These are phyloP conservation scores for Drosophila sulfurigaster DNA, from an alignment of 1,140 invertebrate species.

Conservation along the genomic window DNA sequence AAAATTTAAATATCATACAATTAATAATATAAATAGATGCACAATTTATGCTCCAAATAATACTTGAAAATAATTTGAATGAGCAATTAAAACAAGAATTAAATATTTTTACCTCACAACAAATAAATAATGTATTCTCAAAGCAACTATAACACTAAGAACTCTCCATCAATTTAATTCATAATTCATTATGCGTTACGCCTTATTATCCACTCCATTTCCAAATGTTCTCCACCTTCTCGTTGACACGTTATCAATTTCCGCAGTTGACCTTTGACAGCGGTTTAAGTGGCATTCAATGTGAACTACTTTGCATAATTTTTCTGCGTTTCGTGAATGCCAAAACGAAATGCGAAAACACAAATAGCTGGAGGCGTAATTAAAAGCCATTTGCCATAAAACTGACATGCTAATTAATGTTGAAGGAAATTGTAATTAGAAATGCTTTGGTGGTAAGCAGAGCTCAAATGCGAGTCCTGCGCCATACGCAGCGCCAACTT, in stretches of 20 bases:
- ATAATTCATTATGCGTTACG: not conserved
- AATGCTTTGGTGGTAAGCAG: conserved; percentile 50
- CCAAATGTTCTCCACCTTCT: not conserved
- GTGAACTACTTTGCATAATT: conserved; percentile 57
- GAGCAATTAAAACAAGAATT: too few relatives aligned
- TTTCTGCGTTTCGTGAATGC: conserved; percentile 11
- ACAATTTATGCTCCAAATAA: too few relatives aligned
- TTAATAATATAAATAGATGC: too few relatives aligned
- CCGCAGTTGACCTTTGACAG: conserved; percentile 13
- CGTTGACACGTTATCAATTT: not conserved
- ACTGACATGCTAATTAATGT: conserved; percentile 81
- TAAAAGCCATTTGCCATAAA: conserved; percentile 75
- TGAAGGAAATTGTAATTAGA: conserved; percentile 81
- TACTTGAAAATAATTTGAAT: too few relatives aligned
- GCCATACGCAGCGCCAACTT: conserved; percentile 33
- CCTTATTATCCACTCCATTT: not conserved
- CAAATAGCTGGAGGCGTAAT: conserved; percentile 45
- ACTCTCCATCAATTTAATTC: not conserved
- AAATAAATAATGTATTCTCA: too few relatives aligned
- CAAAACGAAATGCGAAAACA: conserved; percentile 48
- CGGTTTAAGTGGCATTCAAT: conserved; percentile 18
- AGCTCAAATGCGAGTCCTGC: conserved; percentile 1
- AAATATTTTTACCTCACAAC: too few relatives aligned
- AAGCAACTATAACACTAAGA: too few relatives aligned
- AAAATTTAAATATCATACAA: too few relatives aligned